phyloP scores from a whole-genome alignment of 23 tunicate species.

The Halocynthia aurantium region DNA sequence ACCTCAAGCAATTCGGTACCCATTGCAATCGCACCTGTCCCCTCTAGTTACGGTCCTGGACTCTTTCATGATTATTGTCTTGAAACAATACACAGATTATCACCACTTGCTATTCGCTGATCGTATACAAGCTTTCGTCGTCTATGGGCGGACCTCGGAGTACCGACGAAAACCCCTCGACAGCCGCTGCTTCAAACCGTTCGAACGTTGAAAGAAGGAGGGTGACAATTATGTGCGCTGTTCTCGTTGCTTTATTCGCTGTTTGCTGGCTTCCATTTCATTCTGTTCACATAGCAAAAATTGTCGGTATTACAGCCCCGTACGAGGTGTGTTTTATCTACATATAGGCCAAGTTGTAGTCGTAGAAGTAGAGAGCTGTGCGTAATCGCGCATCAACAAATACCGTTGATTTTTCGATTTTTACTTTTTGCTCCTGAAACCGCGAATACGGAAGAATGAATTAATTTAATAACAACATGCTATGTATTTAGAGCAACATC shows the following conservation, averaged over 20 bases:
- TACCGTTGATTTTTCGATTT: too few relatives aligned
- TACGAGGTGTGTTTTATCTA: too few relatives aligned
- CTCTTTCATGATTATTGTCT: neutral
- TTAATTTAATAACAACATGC: too few relatives aligned
- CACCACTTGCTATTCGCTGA: constrained; percentile 57
- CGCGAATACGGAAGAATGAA: too few relatives aligned
- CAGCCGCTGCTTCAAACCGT: constrained; percentile 4
- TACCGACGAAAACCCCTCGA: neutral
- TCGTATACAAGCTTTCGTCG: constrained; percentile 20
- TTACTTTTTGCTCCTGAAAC: too few relatives aligned
- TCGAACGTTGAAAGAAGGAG: constrained; percentile 57
- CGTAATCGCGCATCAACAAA: too few relatives aligned
- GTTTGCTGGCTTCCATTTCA: constrained; percentile 79
- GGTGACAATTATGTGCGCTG: constrained; percentile 82
- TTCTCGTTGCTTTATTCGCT: constrained; percentile 44
- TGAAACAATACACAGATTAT: constrained; percentile 32
- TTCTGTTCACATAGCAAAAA: constrained; percentile 47
- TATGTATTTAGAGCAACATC: too few relatives aligned
- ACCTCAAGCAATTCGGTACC: neutral
- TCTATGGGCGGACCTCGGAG: neutral
- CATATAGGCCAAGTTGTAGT: too few relatives aligned
- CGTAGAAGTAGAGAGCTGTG: too few relatives aligned
- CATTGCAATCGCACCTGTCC: too few relatives aligned
- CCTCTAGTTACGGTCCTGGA: too few relatives aligned
- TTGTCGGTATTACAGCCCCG: constrained; percentile 32